Conservation (phyloP, 2,888 invertebrate species). For the Theretra japonica region DNA sequence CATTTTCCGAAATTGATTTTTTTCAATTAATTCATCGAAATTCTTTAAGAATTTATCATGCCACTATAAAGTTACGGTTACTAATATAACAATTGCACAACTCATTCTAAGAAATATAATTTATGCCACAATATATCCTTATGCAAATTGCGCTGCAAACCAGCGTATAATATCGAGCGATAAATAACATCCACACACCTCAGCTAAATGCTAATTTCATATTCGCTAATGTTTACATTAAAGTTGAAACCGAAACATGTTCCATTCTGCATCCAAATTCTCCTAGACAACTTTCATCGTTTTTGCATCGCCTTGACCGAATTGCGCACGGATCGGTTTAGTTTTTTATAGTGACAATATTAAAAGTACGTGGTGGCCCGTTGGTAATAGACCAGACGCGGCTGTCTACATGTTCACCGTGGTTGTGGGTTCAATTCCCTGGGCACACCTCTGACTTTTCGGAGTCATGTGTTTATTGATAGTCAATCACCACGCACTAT, state of each 20-base stretch:
- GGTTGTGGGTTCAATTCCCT: no score
- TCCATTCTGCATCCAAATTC: conserved; percentile 12
- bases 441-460: no score
- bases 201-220: conserved; percentile 17
- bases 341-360: no score
- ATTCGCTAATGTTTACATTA: conserved; percentile 17
- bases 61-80: neutral
- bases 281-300: conserved; percentile 11
- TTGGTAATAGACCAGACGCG: no score
- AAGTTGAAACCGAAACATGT: conserved; percentile 5
- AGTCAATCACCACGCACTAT: no score
- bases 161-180: neutral
- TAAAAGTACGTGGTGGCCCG: no score
- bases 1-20: no score
- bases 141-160: neutral
- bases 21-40: no score
- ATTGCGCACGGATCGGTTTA: neutral
- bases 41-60: neutral
- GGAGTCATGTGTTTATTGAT: no score
- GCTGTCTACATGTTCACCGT: no score
- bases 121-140: neutral
- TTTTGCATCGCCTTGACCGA: conserved; percentile 19
- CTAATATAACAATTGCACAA: neutral
- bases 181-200: neutral
- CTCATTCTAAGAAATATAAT: neutral